Percentiles rank a stretch among this genome's conserved stretches.
These are phyloP conservation scores for Triplophysa tibetana DNA, from an alignment of 2,113 vertebrate species.

Conservation along the genomic window DNA sequence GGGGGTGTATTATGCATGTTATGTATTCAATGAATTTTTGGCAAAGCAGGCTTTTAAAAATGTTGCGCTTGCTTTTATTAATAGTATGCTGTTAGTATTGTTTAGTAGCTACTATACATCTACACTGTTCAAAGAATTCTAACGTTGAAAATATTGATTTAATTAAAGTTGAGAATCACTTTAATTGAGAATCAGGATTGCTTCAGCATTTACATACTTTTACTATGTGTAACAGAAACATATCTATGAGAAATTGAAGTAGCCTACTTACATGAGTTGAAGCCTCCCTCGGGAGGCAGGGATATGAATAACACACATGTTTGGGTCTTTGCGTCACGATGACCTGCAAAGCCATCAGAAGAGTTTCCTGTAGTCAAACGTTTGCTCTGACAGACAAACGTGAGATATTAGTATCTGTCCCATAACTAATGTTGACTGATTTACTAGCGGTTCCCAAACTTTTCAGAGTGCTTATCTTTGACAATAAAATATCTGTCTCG, in stretches of 20 bases:
- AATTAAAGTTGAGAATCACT: too few species aligned
- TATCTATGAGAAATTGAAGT: too few species aligned
- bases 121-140: too few species aligned
- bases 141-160: too few species aligned
- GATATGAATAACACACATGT: conserved; percentile 37
- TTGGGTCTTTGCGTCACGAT: conserved; percentile 31
- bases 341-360: conserved; percentile 49
- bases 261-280: conserved; percentile 7
- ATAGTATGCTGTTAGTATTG: neutral
- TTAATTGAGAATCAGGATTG: too few species aligned
- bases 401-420: conserved; percentile 65
- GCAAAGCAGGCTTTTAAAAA: neutral
- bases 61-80: conserved; percentile 7
- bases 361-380: conserved; percentile 77
- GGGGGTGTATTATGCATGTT: conserved; percentile 29
- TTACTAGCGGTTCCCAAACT: neutral
- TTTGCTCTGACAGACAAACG: conserved; percentile 74
- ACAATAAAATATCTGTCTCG: too few species aligned
- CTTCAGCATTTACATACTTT: neutral
- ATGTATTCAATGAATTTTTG: conserved; percentile 13
- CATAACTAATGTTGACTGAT: conserved; percentile 69
- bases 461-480: neutral
- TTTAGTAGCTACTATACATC: too few species aligned
- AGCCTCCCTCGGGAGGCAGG: neutral
- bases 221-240: neutral